These are phyloP conservation scores for Ganaspis sp. DNA, from an alignment of 1,140 invertebrate species.

Conservation along the genomic window DNA sequence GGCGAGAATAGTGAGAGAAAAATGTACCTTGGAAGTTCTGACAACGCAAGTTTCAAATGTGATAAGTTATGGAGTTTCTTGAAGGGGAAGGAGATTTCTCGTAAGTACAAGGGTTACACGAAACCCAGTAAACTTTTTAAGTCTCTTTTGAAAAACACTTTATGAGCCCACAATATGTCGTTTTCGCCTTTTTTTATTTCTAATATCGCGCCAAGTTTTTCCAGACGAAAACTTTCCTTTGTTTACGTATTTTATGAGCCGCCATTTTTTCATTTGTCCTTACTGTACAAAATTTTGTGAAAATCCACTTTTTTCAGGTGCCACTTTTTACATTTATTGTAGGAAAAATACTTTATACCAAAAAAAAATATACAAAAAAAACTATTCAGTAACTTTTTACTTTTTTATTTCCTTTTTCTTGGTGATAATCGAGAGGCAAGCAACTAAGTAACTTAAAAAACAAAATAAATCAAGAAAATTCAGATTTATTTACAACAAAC, in stretches of 20 bases:
- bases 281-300: no score
- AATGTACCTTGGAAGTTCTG: neutral
- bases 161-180: neutral
- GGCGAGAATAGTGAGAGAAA: neutral
- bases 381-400: no score
- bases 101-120: neutral
- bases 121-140: slow-evolving; percentile 7
- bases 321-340: no score
- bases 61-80: slow-evolving; percentile 8
- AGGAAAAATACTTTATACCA: no score
- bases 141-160: slow-evolving; percentile 5
- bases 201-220: neutral
- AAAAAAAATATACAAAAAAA: no score
- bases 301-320: no score
- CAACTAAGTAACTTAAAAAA: no score
- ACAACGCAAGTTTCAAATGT: slow-evolving; percentile 3
- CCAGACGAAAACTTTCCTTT: no score
- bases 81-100: neutral
- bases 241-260: neutral
- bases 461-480: no score
- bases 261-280: neutral
- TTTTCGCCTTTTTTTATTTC: slow-evolving; percentile 6
- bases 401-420: no score
- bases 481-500: no score
- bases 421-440: no score